Percentiles rank a stretch among this genome's conserved stretches.
These are phyloP conservation scores for Bovichtus diacanthus DNA, from an alignment of 2,797 vertebrate species.

Conservation along the genomic window DNA sequence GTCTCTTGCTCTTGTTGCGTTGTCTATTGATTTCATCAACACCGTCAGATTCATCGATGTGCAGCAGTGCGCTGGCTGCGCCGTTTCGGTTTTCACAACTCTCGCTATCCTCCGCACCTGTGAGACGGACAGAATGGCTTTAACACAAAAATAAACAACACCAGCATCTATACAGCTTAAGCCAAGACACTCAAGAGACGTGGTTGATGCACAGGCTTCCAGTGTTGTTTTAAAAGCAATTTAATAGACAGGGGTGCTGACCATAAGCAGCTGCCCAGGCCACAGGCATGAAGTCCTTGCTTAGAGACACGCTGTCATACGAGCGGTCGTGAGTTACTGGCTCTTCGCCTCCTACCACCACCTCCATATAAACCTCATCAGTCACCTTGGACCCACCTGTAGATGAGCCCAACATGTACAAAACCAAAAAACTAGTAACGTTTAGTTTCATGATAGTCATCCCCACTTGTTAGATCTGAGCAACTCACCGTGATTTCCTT, in stretches of 20 bases:
- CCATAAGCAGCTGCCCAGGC: conserved; percentile 95
- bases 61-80: conserved; percentile 95
- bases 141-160: conserved; percentile 3
- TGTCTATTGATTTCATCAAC: conserved; percentile 92
- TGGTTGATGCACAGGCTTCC: conserved; percentile 62
- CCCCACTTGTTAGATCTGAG: neutral
- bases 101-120: conserved; percentile 85
- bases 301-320: conserved; percentile 90
- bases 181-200: conserved; percentile 44
- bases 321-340: conserved; percentile 89
- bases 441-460: conserved; percentile 46
- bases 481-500: conserved; percentile 93
- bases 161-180: conserved; percentile 24
- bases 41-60: conserved; percentile 91
- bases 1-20: conserved; percentile 93
- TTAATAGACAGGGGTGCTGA: conserved; percentile 79
- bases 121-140: neutral
- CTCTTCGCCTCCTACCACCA: conserved; percentile 94
- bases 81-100: conserved; percentile 96
- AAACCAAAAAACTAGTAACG: conserved; percentile 48
- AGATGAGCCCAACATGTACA: conserved; percentile 69
- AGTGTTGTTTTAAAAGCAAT: conserved; percentile 56
- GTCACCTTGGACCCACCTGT: conserved; percentile 92
- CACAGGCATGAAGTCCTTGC: conserved; percentile 95
- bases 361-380: conserved; percentile 96